Conservation (phyloP, 1,140 invertebrate species). For the Copidosoma floridanum region DNA sequence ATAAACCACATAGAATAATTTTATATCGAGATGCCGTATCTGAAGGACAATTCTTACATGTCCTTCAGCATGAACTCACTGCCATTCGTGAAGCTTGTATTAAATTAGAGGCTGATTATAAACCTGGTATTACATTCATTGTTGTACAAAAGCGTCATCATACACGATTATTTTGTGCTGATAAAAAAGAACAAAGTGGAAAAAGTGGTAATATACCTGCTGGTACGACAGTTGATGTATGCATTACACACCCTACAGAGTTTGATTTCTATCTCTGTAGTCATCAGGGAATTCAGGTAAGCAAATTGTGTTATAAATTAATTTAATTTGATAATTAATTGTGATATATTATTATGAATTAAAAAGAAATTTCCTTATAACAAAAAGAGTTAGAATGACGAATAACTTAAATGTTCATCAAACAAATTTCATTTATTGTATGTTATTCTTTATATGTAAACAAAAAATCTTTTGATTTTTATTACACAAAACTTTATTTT, state of each 20-base stretch:
- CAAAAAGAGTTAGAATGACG: too few relatives aligned
- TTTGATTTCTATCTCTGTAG: slow-evolving; percentile 99
- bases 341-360: too few relatives aligned
- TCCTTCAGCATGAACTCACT: slow-evolving; percentile 94
- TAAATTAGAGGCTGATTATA: slow-evolving; percentile 96
- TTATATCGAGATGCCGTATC: slow-evolving; percentile 96
- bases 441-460: too few relatives aligned
- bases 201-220: slow-evolving; percentile 99
- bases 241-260: slow-evolving; percentile 99
- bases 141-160: slow-evolving; percentile 98
- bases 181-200: slow-evolving; percentile 97
- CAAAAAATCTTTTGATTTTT: too few relatives aligned
- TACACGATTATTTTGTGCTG: slow-evolving; percentile 95
- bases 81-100: slow-evolving; percentile 98
- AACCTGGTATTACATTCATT: slow-evolving; percentile 99
- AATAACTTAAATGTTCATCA: too few relatives aligned
- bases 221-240: slow-evolving; percentile 98
- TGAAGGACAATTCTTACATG: slow-evolving; percentile 86
- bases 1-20: slow-evolving; percentile 95
- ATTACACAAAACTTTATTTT: too few relatives aligned
- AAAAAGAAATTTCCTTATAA: too few relatives aligned
- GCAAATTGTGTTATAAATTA: neutral
- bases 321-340: too few relatives aligned
- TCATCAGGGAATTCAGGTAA: slow-evolving; percentile 97
- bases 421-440: too few relatives aligned